Evolutionary conservation across 1,140 invertebrate species (phyloP).

Genomic region (Drosophila jambulina): DNA sequence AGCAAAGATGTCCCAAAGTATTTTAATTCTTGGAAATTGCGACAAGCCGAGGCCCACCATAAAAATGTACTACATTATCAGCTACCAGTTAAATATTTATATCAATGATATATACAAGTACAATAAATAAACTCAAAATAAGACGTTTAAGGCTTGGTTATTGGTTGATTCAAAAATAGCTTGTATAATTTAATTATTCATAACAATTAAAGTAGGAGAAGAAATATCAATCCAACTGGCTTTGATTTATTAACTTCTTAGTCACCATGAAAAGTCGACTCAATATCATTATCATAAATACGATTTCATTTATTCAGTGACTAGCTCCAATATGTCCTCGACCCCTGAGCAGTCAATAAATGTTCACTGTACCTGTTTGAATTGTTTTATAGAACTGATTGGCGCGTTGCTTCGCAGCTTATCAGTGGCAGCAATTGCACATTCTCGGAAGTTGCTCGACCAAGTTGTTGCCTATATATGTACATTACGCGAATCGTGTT

Average conservation of each 20-base stretch:
- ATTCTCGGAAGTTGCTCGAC: conserved; percentile 33
- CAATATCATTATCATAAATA: not conserved
- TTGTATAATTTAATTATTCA: not conserved
- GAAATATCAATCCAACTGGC: not conserved
- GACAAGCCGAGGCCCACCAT: not conserved
- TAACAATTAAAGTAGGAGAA: not conserved
- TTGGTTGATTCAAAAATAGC: not conserved
- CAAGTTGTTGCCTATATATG: conserved; percentile 5
- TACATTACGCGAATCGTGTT: conserved; percentile 26
- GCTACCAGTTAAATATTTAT: not conserved
- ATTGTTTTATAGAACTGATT: conserved; percentile 3
- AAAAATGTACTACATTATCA: not conserved
- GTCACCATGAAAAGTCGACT: not conserved
- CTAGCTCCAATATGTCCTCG: not conserved
- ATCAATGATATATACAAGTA: not conserved
- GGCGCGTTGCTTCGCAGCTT: conserved; percentile 12
- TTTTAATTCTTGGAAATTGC: not conserved
- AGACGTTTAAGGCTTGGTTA: not conserved
- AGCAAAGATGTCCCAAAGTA: not conserved
- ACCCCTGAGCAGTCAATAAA: not conserved
- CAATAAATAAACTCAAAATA: conserved; percentile 3
- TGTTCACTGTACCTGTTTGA: not conserved
- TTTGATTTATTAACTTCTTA: not conserved
- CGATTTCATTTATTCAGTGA: not conserved
- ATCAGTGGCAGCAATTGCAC: conserved; percentile 30